Conservation (phyloP, 1,140 invertebrate genomes). For the Eumaeus atala region DNA sequence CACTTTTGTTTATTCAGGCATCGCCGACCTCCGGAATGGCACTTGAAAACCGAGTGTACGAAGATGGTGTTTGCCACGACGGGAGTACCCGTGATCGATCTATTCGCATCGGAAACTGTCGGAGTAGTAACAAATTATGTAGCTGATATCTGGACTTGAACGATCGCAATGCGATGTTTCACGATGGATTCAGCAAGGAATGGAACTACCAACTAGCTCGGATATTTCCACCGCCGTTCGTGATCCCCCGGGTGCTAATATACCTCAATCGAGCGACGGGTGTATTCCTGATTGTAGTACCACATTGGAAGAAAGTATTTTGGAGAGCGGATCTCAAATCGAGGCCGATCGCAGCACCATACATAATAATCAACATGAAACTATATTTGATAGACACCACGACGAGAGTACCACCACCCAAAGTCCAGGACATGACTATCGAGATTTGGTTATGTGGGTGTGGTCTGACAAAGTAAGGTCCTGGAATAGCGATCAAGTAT, state of each 20-base stretch:
- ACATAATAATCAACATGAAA: slow-evolving; percentile 20
- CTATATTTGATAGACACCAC: slow-evolving; percentile 21
- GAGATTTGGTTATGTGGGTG: slow-evolving; percentile 35
- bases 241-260: too few species aligned
- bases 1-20: too few species aligned
- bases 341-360: slow-evolving; percentile 22
- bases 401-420: slow-evolving; percentile 22
- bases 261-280: too few species aligned
- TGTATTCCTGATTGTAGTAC: too few species aligned
- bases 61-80: too few species aligned
- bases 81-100: too few species aligned
- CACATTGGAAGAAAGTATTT: too few species aligned
- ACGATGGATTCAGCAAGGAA: neutral
- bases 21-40: too few species aligned
- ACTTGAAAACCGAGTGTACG: too few species aligned
- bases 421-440: slow-evolving; percentile 20
- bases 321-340: slow-evolving; percentile 26
- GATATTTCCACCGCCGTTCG: neutral
- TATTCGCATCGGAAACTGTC: too few species aligned
- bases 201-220: neutral
- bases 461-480: slow-evolving; percentile 20
- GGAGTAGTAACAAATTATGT: too few species aligned
- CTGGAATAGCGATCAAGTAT: slow-evolving; percentile 21
- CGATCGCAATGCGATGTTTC: neutral
- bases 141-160: too few species aligned